Evolutionary conservation across 1,140 invertebrate genomes (phyloP).

Genomic region (Saccostrea glomerata): DNA sequence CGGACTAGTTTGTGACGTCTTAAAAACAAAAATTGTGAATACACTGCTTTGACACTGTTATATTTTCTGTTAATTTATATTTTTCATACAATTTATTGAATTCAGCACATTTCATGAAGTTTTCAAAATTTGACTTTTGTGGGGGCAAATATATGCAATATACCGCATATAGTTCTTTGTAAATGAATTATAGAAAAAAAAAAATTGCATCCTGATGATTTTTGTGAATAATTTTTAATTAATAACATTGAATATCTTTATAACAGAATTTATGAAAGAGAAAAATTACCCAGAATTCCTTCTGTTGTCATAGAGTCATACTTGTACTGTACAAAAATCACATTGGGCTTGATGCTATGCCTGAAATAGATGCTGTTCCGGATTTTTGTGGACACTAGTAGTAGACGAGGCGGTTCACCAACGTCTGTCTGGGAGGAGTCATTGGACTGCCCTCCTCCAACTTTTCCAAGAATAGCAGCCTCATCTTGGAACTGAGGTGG

Average conservation of each 20-base stretch:
- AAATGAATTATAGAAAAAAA: background rate
- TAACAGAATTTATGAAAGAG: background rate
- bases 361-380: conserved; percentile 51
- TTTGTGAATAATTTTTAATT: background rate
- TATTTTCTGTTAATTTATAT: too few species aligned
- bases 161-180: too few species aligned
- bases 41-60: too few species aligned
- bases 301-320: conserved; percentile 49
- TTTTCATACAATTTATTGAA: too few species aligned
- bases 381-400: conserved; percentile 55
- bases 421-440: conserved; percentile 33
- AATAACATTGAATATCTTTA: background rate
- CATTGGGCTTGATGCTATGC: conserved; percentile 49
- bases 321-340: conserved; percentile 53
- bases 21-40: too few species aligned
- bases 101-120: too few species aligned
- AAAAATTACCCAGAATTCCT: conserved; percentile 42
- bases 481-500: conserved; percentile 43
- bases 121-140: too few species aligned
- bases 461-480: conserved; percentile 39
- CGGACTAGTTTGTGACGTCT: too few species aligned
- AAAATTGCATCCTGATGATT: background rate
- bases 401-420: conserved; percentile 27
- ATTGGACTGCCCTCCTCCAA: conserved; percentile 35
- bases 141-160: too few species aligned